Percentiles rank a stretch among this genome's conserved stretches.
Evolutionary conservation across 2,113 vertebrate genomes (phyloP).

Genomic region (Microtus pennsylvanicus): DNA sequence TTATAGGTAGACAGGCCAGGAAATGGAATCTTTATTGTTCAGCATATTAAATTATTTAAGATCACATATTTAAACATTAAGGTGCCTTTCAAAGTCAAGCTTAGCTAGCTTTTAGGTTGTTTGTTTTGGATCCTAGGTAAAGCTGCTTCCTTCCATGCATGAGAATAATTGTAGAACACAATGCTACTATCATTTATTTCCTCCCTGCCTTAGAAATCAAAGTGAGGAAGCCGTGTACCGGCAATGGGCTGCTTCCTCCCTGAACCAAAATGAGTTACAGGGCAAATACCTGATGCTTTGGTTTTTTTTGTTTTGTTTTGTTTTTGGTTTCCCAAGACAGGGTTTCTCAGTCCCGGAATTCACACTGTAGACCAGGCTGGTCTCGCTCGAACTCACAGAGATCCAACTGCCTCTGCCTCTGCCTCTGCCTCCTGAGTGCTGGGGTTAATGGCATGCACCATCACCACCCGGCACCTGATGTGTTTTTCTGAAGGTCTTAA

Average conservation of each 20-base stretch:
- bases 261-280: not conserved
- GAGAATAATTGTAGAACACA: not conserved
- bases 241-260: not conserved
- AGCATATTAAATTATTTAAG: not conserved
- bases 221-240: not conserved
- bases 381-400: not conserved
- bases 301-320: too few species aligned
- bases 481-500: slow-evolving; percentile 16
- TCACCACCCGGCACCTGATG: not conserved
- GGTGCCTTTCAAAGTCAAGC: slow-evolving; percentile 1
- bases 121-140: slow-evolving; percentile 26
- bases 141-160: not conserved
- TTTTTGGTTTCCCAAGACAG: not conserved
- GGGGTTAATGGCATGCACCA: not conserved
- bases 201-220: not conserved
- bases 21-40: not conserved
- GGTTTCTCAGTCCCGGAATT: not conserved
- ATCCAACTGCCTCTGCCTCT: not conserved
- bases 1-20: not conserved
- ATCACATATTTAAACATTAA: not conserved
- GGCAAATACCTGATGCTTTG: not conserved
- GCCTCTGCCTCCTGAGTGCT: not conserved
- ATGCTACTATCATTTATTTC: not conserved
- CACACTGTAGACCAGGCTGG: not conserved
- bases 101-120: not conserved